Percentiles rank a stretch among this genome's conserved stretches.
These are phyloP conservation scores for Numenius phaeopus DNA, from an alignment of 2,797 vertebrate species.

Conservation along the genomic window DNA sequence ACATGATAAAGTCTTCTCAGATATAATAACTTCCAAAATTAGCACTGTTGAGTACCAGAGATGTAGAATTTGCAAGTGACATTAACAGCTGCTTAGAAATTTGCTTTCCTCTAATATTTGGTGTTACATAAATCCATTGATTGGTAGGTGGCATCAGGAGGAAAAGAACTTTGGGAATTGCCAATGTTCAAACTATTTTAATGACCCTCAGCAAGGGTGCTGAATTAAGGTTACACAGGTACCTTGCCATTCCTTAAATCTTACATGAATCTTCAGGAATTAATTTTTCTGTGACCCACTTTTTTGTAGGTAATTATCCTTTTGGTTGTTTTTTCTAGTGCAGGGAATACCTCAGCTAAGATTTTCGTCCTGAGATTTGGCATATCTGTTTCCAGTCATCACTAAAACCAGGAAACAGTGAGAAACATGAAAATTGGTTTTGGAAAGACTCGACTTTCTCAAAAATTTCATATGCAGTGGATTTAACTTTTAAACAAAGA, in stretches of 20 bases:
- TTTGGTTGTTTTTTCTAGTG: background rate
- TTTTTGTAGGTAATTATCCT: constrained; percentile 27
- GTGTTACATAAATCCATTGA: background rate
- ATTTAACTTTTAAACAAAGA: background rate
- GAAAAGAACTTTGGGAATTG: background rate
- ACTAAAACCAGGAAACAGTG: background rate
- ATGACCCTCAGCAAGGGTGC: background rate
- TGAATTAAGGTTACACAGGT: background rate
- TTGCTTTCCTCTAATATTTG: background rate
- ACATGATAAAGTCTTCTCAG: background rate
- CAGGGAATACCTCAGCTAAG: background rate
- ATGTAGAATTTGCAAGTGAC: background rate
- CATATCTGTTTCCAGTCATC: background rate
- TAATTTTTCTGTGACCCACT: constrained; percentile 2
- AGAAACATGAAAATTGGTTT: background rate
- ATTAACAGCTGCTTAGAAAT: background rate
- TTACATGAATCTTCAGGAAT: background rate
- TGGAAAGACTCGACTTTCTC: background rate
- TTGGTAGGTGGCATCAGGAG: background rate
- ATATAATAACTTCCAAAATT: background rate
- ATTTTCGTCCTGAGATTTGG: background rate
- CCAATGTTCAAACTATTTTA: background rate
- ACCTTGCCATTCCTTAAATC: background rate
- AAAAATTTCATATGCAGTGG: background rate
- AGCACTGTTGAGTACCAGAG: background rate